Evolutionary conservation across 2,113 vertebrate species (phyloP).

Genomic region (Larimichthys polyactis): DNA sequence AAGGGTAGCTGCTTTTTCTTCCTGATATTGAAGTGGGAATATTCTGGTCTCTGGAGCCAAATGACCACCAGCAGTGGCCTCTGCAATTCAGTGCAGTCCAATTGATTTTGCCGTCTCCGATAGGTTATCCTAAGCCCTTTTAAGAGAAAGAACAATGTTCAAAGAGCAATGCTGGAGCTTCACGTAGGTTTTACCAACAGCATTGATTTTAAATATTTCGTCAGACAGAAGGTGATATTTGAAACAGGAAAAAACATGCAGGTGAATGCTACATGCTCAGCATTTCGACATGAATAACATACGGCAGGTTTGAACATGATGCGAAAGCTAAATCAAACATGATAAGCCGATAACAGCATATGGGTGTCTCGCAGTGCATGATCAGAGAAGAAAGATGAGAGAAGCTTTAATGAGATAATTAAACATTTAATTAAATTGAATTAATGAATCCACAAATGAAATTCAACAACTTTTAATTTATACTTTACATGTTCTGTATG

Average conservation of each 20-base stretch:
- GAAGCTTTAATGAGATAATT: constrained; percentile 11
- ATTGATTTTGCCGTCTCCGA: constrained; percentile 56
- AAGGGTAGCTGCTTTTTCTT: neutral
- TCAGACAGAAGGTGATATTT: constrained; percentile 5
- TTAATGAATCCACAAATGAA: neutral
- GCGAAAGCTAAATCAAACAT: neutral
- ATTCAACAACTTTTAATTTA: neutral
- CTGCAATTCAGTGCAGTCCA: constrained; percentile 14
- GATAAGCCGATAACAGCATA: neutral
- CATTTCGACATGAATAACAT: neutral
- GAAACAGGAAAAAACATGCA: neutral
- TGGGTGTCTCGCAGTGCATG: neutral
- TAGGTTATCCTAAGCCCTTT: constrained; percentile 53
- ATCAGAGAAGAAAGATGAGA: constrained; percentile 12
- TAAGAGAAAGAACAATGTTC: constrained; percentile 41
- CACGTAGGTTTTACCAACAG: constrained; percentile 3
- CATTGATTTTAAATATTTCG: constrained; percentile 15
- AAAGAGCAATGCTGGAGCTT: constrained; percentile 21
- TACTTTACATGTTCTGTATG: neutral
- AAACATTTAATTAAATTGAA: constrained; percentile 1
- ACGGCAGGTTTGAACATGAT: neutral
- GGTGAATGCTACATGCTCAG: neutral
- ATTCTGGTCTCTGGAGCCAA: constrained; percentile 33
- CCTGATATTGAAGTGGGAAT: constrained; percentile 35
- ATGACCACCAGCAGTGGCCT: constrained; percentile 22